These are phyloP conservation scores for Dicaeum eximium DNA, from an alignment of 2,113 vertebrate genomes.

Conservation along the genomic window DNA sequence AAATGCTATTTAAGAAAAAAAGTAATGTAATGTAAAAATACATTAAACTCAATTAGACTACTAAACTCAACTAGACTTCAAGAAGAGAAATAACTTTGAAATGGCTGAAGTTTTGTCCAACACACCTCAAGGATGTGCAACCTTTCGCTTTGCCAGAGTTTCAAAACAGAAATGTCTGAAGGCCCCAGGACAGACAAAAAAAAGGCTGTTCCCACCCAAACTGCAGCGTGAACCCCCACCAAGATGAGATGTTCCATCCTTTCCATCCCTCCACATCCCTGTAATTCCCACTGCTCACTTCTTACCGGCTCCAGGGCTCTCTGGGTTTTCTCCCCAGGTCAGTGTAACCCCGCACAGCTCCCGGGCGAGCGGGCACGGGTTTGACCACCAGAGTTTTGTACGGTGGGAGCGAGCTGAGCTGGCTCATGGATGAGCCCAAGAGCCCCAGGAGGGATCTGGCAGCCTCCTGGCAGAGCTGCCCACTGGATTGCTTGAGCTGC, in stretches of 20 bases:
- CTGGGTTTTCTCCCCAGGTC: background rate
- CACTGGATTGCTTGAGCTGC: background rate
- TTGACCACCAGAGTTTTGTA: background rate
- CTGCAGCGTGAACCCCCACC: fast-evolving
- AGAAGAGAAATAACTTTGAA: background rate
- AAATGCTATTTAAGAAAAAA: background rate
- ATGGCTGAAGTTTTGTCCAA: background rate
- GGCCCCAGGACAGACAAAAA: background rate
- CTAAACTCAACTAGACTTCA: background rate
- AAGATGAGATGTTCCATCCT: background rate
- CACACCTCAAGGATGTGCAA: background rate
- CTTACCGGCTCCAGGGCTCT: background rate
- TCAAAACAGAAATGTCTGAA: fast-evolving
- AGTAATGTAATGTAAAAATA: background rate
- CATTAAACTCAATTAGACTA: background rate
- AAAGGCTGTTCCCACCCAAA: background rate
- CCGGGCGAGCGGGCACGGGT: fast-evolving
- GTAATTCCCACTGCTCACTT: background rate
- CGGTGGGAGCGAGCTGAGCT: background rate
- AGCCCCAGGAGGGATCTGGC: background rate
- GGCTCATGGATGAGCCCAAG: background rate
- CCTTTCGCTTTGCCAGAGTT: background rate
- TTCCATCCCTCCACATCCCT: background rate
- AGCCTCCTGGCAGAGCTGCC: background rate
- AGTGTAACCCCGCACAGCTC: fast-evolving